Conservation (phyloP, 2,888 invertebrate genomes). For the Acrocyrtus sp. region DNA sequence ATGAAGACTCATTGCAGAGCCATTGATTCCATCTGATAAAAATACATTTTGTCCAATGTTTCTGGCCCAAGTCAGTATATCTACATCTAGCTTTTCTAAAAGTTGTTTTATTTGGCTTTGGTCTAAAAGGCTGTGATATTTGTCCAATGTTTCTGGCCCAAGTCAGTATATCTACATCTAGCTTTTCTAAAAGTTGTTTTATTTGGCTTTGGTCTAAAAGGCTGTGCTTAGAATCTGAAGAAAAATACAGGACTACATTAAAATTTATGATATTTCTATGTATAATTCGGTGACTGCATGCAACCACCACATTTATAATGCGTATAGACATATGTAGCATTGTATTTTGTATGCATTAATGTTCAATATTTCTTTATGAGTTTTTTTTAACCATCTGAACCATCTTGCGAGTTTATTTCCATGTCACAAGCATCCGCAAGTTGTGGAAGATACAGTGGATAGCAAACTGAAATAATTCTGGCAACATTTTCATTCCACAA, state of each 20-base stretch:
- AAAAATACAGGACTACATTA: no score
- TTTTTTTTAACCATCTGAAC: no score
- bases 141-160: slow-evolving; percentile 19
- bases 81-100: slow-evolving; percentile 17
- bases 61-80: slow-evolving; percentile 11
- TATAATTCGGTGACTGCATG: no score
- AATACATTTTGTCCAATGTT: neutral
- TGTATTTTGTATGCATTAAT: no score
- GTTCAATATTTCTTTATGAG: no score
- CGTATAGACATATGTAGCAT: no score
- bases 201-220: neutral
- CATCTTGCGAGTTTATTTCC: no score
- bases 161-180: slow-evolving; percentile 13
- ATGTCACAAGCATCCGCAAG: neutral
- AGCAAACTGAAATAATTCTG: slow-evolving; percentile 11
- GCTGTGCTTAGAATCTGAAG: no score
- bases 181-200: neutral
- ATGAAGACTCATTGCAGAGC: no score
- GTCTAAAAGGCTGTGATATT: no score
- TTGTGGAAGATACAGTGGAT: slow-evolving; percentile 13
- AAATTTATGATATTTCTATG: no score
- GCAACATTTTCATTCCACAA: slow-evolving; percentile 33
- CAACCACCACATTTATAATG: no score
- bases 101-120: neutral
- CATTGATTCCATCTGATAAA: neutral